Conservation (phyloP, 2,888 invertebrate species). For the Litoditis marina region DNA sequence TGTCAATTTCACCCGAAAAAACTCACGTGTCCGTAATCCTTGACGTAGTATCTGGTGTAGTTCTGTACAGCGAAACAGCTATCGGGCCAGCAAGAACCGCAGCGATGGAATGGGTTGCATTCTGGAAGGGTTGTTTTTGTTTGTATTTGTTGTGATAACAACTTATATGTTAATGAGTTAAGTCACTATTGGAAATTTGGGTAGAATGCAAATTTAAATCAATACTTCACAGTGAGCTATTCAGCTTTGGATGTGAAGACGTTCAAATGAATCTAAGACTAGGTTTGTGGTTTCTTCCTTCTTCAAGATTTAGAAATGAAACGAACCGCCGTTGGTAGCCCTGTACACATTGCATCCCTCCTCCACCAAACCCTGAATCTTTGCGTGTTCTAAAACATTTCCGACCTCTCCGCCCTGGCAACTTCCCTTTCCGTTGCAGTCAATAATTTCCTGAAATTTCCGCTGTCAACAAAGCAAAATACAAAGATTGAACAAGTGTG, state of each 20-base stretch:
- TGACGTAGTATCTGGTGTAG: slow-evolving; percentile 65
- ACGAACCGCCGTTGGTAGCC: slow-evolving; percentile 64
- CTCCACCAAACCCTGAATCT: slow-evolving; percentile 64
- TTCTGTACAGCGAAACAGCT: slow-evolving; percentile 63
- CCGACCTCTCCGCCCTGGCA: slow-evolving; percentile 62
- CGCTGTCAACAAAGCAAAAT: not conserved
- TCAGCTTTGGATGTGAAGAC: no score
- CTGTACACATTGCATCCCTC: slow-evolving; percentile 67
- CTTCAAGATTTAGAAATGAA: no score
- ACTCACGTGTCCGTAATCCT: slow-evolving; percentile 60
- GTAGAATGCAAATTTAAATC: no score
- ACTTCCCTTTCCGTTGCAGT: slow-evolving; percentile 64
- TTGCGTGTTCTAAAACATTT: slow-evolving; percentile 64
- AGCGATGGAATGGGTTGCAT: slow-evolving; percentile 62
- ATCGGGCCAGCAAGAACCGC: slow-evolving; percentile 64
- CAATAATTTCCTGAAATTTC: slow-evolving; percentile 62
- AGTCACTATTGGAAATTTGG: no score
- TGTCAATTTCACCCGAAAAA: not conserved
- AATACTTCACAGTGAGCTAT: no score
- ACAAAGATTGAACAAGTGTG: not conserved
- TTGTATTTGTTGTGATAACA: no score
- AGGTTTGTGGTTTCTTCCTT: no score
- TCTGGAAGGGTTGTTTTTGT: no score
- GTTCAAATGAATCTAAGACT: no score
- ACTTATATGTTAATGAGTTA: no score